Conservation (phyloP, 2,888 invertebrate genomes). For the Melanophora roralis region DNA sequence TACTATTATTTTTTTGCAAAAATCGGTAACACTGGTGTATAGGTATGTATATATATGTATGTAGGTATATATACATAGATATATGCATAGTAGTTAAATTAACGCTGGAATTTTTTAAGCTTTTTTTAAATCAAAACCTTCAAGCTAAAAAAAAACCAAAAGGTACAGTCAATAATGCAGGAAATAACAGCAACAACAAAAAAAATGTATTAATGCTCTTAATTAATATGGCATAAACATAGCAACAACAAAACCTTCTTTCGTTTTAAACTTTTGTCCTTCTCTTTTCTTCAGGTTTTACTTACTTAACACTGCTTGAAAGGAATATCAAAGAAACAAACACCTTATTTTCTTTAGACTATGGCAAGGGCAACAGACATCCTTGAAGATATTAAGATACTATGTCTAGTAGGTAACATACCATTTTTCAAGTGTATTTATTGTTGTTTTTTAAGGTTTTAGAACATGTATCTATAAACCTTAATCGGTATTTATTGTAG, state of each 20-base stretch:
- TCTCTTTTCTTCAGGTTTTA: neutral
- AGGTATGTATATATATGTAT: neutral
- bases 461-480: too few relatives aligned
- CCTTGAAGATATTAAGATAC: constrained; percentile 41
- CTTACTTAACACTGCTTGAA: neutral
- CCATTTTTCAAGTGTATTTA: neutral
- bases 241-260: constrained; percentile 3
- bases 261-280: neutral
- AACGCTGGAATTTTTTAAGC: neutral
- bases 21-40: too few relatives aligned
- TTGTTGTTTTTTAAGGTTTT: neutral
- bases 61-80: neutral
- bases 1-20: too few relatives aligned
- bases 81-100: neutral
- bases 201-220: constrained; percentile 41
- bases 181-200: constrained; percentile 8
- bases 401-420: neutral
- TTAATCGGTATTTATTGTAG: too few relatives aligned
- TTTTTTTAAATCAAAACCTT: neutral
- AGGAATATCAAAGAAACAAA: constrained; percentile 1
- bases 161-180: constrained; percentile 56
- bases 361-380: constrained; percentile 59
- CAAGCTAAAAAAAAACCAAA: constrained; percentile 9
- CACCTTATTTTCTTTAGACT: constrained; percentile 23
- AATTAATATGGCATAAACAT: constrained; percentile 36